Percentiles rank a stretch among this genome's conserved stretches.
phyloP scores from a whole-genome alignment of 2,113 vertebrate species.

The Syngnathoides biaculeatus region DNA sequence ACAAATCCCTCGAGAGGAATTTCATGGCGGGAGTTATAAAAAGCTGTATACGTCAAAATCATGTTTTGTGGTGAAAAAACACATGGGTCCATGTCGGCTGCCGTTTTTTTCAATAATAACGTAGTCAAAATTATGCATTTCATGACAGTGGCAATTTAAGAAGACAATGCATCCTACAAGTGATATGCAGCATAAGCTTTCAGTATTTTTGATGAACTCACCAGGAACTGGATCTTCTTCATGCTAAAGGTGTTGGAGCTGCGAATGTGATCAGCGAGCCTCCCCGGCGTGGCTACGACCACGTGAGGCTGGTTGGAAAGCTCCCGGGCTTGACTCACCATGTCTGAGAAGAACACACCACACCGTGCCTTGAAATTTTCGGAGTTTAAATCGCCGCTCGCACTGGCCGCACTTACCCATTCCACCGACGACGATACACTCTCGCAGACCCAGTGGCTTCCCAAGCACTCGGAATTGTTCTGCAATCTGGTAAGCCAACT shows the following conservation, averaged over 20 bases:
- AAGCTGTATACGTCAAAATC: too few species aligned
- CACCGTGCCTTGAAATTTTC: neutral
- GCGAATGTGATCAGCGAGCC: constrained; percentile 89
- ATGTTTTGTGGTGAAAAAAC: too few species aligned
- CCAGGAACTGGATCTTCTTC: constrained; percentile 82
- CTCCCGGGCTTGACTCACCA: constrained; percentile 85
- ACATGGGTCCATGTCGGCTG: too few species aligned
- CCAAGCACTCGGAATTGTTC: constrained; percentile 93
- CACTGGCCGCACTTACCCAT: constrained; percentile 76
- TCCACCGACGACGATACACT: constrained; percentile 89
- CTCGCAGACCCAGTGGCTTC: constrained; percentile 86
- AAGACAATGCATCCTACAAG: too few species aligned
- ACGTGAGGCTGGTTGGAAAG: constrained; percentile 87
- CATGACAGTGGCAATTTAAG: too few species aligned
- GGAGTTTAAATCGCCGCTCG: too few species aligned
- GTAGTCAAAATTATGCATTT: too few species aligned
- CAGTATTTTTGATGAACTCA: constrained; percentile 44
- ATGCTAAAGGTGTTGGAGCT: constrained; percentile 88
- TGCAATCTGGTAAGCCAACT: constrained; percentile 92
- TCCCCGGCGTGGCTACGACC: constrained; percentile 87
- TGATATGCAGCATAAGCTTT: neutral
- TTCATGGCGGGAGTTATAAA: too few species aligned
- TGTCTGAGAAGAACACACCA: constrained; percentile 73
- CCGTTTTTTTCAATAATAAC: too few species aligned
- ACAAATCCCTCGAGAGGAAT: too few species aligned